Evolutionary conservation across 2,113 vertebrate genomes (phyloP).

Genomic region (Centropus unirufus): DNA sequence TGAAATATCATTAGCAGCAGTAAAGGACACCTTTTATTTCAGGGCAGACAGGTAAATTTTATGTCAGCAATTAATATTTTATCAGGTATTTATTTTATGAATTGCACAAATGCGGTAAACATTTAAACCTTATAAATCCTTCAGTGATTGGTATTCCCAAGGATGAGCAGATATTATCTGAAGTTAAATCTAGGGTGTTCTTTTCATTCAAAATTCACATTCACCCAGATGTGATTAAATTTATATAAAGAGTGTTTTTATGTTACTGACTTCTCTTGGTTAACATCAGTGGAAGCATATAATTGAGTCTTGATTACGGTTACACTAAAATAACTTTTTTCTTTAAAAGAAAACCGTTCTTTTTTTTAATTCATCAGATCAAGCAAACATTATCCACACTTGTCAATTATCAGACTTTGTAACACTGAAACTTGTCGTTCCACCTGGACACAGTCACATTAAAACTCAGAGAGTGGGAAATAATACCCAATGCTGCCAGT

Average conservation of each 20-base stretch:
- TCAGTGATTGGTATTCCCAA: not conserved
- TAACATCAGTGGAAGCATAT: not conserved
- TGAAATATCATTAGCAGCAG: not conserved
- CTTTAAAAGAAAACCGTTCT: not conserved
- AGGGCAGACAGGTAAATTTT: constrained; percentile 26
- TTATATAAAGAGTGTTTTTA: not conserved
- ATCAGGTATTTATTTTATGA: not conserved
- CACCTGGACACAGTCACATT: constrained; percentile 5
- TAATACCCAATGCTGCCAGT: constrained; percentile 30
- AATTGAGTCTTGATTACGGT: constrained; percentile 11
- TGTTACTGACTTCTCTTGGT: not conserved
- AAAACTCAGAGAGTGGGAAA: constrained; percentile 37
- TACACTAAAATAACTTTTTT: not conserved
- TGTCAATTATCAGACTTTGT: constrained; percentile 41
- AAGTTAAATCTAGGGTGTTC: constrained; percentile 10
- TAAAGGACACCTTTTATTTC: not conserved
- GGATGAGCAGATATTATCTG: not conserved
- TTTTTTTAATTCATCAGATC: not conserved
- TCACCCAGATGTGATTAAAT: not conserved
- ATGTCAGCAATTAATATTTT: constrained; percentile 18
- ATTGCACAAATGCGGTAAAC: not conserved
- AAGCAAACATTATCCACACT: not conserved
- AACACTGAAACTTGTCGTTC: not conserved
- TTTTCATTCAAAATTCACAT: not conserved
- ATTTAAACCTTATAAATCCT: not conserved